Conservation (phyloP, 53 echinoderm and acorn worm genomes). For the Luidia sarsii region DNA sequence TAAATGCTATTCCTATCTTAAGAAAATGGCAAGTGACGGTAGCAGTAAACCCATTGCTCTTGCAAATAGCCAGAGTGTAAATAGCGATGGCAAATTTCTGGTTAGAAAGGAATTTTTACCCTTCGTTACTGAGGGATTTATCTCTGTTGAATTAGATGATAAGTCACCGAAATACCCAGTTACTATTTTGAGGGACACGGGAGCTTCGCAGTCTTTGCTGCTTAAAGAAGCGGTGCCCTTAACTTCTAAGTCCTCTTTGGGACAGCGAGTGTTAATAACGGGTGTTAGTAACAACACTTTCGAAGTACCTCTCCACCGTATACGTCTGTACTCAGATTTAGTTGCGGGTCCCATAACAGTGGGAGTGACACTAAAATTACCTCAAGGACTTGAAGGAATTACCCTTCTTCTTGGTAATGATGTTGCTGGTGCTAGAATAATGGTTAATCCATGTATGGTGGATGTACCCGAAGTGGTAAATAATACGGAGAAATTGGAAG, state of each 20-base stretch:
- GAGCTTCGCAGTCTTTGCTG: slow-evolving; percentile 42
- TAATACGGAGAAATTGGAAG: slow-evolving; percentile 45
- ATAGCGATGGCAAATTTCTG: too few species aligned
- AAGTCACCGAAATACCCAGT: slow-evolving; percentile 11
- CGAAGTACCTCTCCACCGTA: slow-evolving; percentile 25
- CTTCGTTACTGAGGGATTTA: neutral
- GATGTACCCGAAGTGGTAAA: slow-evolving; percentile 46
- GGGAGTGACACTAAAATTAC: slow-evolving; percentile 58
- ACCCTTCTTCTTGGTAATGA: slow-evolving; percentile 60
- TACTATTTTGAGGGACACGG: slow-evolving; percentile 42
- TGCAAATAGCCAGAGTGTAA: too few species aligned
- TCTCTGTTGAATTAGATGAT: slow-evolving; percentile 1
- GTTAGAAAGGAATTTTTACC: slow-evolving; percentile 24
- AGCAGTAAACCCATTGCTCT: too few species aligned
- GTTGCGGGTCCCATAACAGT: slow-evolving; percentile 45
- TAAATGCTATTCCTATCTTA: slow-evolving; percentile 2
- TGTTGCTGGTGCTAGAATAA: slow-evolving; percentile 47
- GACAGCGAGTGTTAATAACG: slow-evolving; percentile 5
- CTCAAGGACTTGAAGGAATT: slow-evolving; percentile 65
- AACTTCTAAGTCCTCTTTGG: slow-evolving; percentile 32
- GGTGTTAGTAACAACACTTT: slow-evolving; percentile 25
- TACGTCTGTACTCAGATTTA: slow-evolving; percentile 44
- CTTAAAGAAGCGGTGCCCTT: slow-evolving; percentile 42
- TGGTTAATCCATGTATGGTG: slow-evolving; percentile 59
- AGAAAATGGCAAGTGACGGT: too few species aligned